Conservation (phyloP, 2,113 vertebrate genomes). For the Dissostichus mawsoni region DNA sequence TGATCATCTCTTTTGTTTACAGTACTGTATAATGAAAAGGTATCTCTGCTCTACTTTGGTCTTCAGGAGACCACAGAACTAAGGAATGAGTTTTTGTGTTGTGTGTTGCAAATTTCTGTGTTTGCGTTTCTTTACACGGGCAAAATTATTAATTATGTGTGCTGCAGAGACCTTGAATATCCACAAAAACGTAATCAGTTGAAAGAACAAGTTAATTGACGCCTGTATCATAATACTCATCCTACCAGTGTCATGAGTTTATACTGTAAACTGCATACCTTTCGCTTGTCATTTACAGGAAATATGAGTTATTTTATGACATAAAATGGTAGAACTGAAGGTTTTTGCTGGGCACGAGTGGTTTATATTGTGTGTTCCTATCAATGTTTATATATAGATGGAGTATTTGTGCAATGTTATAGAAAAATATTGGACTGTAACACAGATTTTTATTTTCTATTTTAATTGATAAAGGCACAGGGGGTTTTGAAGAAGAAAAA, state of each 20-base stretch:
- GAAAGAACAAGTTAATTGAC: not conserved
- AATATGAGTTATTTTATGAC: slow-evolving; percentile 15
- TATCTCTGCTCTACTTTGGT: slow-evolving; percentile 53
- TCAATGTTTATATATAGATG: slow-evolving; percentile 88
- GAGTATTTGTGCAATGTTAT: slow-evolving; percentile 91
- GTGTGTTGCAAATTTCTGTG: slow-evolving; percentile 55
- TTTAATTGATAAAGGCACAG: slow-evolving; percentile 58
- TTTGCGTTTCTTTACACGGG: slow-evolving; percentile 53
- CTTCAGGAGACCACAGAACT: slow-evolving; percentile 42
- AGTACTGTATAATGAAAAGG: slow-evolving; percentile 58
- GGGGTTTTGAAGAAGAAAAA: slow-evolving; percentile 37
- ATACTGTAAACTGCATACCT: slow-evolving; percentile 2
- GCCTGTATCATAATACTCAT: not conserved
- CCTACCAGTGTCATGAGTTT: not conserved
- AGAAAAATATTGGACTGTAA: slow-evolving; percentile 89
- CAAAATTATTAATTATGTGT: slow-evolving; percentile 35
- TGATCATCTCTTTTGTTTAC: slow-evolving; percentile 54
- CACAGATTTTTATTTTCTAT: slow-evolving; percentile 67
- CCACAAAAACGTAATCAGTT: not conserved
- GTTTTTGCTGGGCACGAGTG: slow-evolving; percentile 71
- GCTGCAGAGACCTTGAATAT: slow-evolving; percentile 65
- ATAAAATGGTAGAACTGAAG: slow-evolving; percentile 78
- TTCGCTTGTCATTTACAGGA: slow-evolving; percentile 2
- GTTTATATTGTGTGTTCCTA: slow-evolving; percentile 86
- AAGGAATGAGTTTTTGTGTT: slow-evolving; percentile 52